These are phyloP conservation scores for Hydractinia echinata DNA, from an alignment of 30 jellyfish, hydroid and myxozoan species.

Conservation along the genomic window DNA sequence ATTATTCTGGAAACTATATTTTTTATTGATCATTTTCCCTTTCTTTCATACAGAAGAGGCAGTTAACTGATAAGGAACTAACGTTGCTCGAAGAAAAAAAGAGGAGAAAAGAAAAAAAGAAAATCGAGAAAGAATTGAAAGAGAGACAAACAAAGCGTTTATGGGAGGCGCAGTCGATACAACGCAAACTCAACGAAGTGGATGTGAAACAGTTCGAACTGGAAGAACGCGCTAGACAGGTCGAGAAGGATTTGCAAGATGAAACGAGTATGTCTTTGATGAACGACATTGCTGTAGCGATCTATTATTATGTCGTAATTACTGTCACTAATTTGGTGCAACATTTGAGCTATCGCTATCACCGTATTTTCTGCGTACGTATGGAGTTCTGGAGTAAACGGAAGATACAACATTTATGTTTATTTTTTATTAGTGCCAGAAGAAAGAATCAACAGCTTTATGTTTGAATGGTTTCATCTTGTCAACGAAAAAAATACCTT, in stretches of 20 bases:
- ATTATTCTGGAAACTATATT: neutral
- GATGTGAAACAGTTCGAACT: slow-evolving; percentile 72
- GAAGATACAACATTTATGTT: too few species aligned
- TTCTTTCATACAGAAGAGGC: neutral
- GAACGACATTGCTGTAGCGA: too few species aligned
- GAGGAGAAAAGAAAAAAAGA: slow-evolving; percentile 48
- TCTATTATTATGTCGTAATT: too few species aligned
- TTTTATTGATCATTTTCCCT: too few species aligned
- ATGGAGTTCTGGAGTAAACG: too few species aligned
- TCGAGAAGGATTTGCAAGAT: slow-evolving; percentile 58
- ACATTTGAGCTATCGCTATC: too few species aligned
- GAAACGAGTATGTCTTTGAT: slow-evolving; percentile 33
- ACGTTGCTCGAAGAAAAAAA: slow-evolving; percentile 38
- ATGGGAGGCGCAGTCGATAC: slow-evolving; percentile 92
- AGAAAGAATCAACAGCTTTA: slow-evolving; percentile 45
- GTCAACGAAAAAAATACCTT: slow-evolving; percentile 78
- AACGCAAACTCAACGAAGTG: slow-evolving; percentile 72
- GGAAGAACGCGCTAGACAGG: slow-evolving; percentile 66
- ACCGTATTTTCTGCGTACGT: too few species aligned
- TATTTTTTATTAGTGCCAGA: slow-evolving; percentile 39
- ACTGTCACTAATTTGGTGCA: too few species aligned
- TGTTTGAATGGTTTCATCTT: slow-evolving; percentile 78
- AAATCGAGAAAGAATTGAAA: slow-evolving; percentile 57
- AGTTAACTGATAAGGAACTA: slow-evolving; percentile 46
- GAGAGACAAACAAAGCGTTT: slow-evolving; percentile 61